Conservation (phyloP, 2,888 invertebrate genomes). For the Oscheius sp. region DNA sequence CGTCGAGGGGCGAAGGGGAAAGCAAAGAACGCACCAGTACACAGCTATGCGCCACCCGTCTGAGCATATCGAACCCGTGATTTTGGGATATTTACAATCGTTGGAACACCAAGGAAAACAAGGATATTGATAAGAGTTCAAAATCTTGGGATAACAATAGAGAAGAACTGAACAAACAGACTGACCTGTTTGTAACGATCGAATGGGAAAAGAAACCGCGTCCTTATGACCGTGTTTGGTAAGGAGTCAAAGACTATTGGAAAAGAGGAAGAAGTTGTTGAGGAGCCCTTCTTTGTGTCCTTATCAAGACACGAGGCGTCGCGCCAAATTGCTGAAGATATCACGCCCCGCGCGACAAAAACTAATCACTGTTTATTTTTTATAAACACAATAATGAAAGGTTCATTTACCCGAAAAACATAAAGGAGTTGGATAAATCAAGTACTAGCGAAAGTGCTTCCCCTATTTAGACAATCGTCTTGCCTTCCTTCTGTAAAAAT, state of each 20-base stretch:
- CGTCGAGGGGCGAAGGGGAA: neutral
- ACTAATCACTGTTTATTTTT: no score
- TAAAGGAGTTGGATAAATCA: no score
- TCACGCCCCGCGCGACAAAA: no score
- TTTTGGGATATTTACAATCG: neutral
- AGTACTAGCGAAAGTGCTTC: constrained; percentile 1
- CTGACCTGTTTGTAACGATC: neutral
- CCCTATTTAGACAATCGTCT: constrained; percentile 39
- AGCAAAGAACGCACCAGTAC: constrained; percentile 18
- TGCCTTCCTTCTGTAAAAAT: constrained; percentile 69
- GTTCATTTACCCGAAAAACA: no score
- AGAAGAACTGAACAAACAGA: neutral
- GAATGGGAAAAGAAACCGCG: neutral
- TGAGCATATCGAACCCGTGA: neutral
- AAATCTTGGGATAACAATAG: neutral
- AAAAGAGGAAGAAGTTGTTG: neutral
- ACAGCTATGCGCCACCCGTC: neutral
- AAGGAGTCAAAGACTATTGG: neutral
- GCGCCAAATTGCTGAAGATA: no score
- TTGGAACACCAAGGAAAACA: neutral
- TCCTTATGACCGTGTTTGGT: neutral
- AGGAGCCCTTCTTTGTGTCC: neutral
- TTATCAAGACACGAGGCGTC: neutral
- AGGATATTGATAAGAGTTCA: neutral
- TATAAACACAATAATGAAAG: no score